phyloP scores from a whole-genome alignment of 2,888 invertebrate genomes.

The Melanargia galathea region DNA sequence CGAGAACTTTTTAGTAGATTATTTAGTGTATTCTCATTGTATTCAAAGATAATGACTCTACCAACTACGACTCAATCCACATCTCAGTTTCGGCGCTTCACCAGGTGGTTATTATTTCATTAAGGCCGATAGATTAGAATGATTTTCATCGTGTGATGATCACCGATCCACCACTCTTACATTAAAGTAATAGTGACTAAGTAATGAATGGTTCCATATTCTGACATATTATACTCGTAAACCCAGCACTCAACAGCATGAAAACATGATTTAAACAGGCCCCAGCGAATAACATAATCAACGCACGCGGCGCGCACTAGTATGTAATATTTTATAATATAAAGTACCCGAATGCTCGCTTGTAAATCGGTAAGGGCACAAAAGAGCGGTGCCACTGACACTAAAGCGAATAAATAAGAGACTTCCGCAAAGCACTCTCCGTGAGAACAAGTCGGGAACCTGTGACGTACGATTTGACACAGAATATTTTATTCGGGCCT shows the following conservation, averaged over 20 bases:
- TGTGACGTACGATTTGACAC: conserved; percentile 80
- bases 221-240: neutral
- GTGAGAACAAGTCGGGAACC: conserved; percentile 74
- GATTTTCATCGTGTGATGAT: too few species aligned
- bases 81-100: too few species aligned
- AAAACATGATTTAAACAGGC: conserved; percentile 21
- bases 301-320: conserved; percentile 37
- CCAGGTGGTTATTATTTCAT: too few species aligned
- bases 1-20: neutral
- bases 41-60: too few species aligned
- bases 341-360: conserved; percentile 37
- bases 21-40: too few species aligned
- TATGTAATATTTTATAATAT: too few species aligned
- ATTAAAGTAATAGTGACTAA: neutral
- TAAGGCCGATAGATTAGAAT: too few species aligned
- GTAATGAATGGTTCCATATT: neutral
- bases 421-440: conserved; percentile 75
- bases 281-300: conserved; percentile 31
- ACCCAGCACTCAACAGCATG: conserved; percentile 17
- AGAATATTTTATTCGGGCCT: conserved; percentile 78
- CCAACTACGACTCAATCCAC: too few species aligned
- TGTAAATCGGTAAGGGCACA: conserved; percentile 61
- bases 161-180: too few species aligned
- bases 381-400: conserved; percentile 69
- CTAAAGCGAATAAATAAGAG: conserved; percentile 79